phyloP scores from a whole-genome alignment of 2,797 vertebrate genomes.

The Notoglanidium macrostoma region DNA sequence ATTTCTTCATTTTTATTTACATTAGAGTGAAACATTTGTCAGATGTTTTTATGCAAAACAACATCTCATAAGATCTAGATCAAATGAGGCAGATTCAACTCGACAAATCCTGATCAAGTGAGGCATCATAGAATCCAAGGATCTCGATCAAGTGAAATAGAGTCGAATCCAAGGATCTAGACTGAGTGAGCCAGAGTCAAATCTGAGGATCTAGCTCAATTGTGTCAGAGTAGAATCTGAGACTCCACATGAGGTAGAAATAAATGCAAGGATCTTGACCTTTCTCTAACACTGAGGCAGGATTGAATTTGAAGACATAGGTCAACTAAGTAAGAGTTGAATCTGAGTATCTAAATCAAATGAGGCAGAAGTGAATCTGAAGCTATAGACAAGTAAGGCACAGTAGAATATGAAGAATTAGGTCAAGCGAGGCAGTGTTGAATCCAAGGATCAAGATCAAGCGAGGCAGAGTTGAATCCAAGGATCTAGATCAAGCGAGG shows the following conservation, averaged over 20 bases:
- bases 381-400: background rate
- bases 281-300: background rate
- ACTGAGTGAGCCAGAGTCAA: background rate
- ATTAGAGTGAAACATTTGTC: background rate
- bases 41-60: slow-evolving; percentile 1
- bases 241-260: background rate
- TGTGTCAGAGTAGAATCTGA: background rate
- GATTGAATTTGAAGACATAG: background rate
- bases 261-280: background rate
- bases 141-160: background rate
- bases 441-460: no score
- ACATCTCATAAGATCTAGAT: no score
- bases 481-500: background rate
- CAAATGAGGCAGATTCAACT: no score
- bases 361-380: background rate
- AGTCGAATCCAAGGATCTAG: background rate
- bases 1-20: background rate
- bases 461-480: background rate
- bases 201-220: background rate
- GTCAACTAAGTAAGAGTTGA: background rate
- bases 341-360: background rate
- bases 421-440: background rate
- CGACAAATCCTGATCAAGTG: background rate
- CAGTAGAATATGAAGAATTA: background rate
- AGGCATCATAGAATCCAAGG: background rate